These are phyloP conservation scores for Dicycla oo DNA, from an alignment of 2,888 invertebrate genomes.

Conservation along the genomic window DNA sequence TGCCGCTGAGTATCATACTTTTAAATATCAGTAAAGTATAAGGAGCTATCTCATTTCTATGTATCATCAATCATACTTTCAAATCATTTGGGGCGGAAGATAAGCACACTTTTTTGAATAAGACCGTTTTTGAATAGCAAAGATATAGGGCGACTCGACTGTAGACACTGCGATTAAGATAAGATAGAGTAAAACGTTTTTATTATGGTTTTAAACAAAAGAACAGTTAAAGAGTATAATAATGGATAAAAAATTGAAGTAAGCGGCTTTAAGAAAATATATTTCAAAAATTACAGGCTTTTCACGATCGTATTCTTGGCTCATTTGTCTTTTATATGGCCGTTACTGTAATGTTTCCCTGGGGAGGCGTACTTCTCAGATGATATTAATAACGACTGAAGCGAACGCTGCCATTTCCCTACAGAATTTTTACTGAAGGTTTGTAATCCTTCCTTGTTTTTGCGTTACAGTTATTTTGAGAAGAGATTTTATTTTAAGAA, in stretches of 20 bases:
- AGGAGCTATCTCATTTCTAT: slow-evolving; percentile 75
- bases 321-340: slow-evolving; percentile 82
- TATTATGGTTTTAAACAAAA: slow-evolving; percentile 72
- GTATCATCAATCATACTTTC: slow-evolving; percentile 82
- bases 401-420: slow-evolving; percentile 74
- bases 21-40: slow-evolving; percentile 72
- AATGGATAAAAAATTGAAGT: slow-evolving; percentile 63
- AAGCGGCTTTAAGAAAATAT: slow-evolving; percentile 69
- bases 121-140: slow-evolving; percentile 72
- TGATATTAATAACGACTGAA: slow-evolving; percentile 79
- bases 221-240: slow-evolving; percentile 65
- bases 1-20: slow-evolving; percentile 68
- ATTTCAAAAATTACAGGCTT: slow-evolving; percentile 74
- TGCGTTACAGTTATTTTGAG: slow-evolving; percentile 28
- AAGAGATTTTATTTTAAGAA: slow-evolving; percentile 13
- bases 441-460: slow-evolving; percentile 57
- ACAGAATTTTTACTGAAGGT: slow-evolving; percentile 62
- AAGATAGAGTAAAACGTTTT: slow-evolving; percentile 70
- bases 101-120: slow-evolving; percentile 75
- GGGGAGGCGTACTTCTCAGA: slow-evolving; percentile 75
- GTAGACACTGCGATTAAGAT: slow-evolving; percentile 69
- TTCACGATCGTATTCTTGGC: slow-evolving; percentile 75
- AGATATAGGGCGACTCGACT: slow-evolving; percentile 67
- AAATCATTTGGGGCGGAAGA: slow-evolving; percentile 75
- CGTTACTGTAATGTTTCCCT: slow-evolving; percentile 79